These are phyloP conservation scores for Beris morrisii DNA, from an alignment of 2,888 invertebrate genomes.

Conservation along the genomic window DNA sequence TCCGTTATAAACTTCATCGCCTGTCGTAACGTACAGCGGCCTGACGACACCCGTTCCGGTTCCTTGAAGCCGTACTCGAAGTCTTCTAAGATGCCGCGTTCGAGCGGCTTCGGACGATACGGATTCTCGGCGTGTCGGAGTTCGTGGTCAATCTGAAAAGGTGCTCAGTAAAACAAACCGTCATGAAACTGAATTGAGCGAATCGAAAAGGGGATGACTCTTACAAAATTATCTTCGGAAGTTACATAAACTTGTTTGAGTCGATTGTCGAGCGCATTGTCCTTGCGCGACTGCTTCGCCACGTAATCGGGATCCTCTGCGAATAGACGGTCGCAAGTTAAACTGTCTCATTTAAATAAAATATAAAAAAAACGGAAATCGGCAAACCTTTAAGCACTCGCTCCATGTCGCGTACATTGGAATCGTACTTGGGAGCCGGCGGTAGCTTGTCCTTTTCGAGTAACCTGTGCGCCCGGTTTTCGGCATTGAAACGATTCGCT, in stretches of 20 bases:
- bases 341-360: conserved; percentile 17
- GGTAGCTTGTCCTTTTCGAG: conserved; percentile 65
- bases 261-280: conserved; percentile 63
- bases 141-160: conserved; percentile 49
- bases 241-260: conserved; percentile 75
- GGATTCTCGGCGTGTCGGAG: conserved; percentile 43
- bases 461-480: conserved; percentile 72
- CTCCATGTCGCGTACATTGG: conserved; percentile 65
- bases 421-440: conserved; percentile 70
- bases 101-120: conserved; percentile 63
- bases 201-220: conserved; percentile 40
- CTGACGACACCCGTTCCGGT: conserved; percentile 62
- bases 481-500: conserved; percentile 70
- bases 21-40: conserved; percentile 67
- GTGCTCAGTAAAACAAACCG: conserved; percentile 29
- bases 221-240: conserved; percentile 63
- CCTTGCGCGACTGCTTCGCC: conserved; percentile 65
- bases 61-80: conserved; percentile 72
- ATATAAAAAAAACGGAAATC: not conserved
- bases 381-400: conserved; percentile 60
- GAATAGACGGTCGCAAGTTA: conserved; percentile 17
- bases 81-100: conserved; percentile 58
- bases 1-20: conserved; percentile 67
- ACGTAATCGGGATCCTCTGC: conserved; percentile 63
- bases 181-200: not conserved